Conservation (phyloP, 2,888 invertebrate genomes). For the Eutolmus rufibarbis region DNA sequence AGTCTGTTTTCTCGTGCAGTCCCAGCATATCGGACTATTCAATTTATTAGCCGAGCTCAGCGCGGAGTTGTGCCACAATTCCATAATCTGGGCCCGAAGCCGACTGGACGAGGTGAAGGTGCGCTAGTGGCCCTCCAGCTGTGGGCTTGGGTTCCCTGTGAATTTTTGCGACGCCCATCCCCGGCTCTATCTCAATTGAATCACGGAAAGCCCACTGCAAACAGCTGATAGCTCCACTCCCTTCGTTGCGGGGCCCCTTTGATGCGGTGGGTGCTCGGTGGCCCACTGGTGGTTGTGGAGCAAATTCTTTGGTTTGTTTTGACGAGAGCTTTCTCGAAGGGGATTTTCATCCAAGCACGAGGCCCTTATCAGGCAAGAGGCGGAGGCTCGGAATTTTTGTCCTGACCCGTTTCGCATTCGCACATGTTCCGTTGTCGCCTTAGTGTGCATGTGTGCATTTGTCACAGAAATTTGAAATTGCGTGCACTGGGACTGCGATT, state of each 20-base stretch:
- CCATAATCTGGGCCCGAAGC: not conserved
- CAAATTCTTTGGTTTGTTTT: not conserved
- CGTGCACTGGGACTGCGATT: not conserved
- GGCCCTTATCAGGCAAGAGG: not conserved
- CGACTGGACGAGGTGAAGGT: not conserved
- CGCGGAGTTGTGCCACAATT: not conserved
- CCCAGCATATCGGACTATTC: not conserved
- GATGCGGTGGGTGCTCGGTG: not conserved
- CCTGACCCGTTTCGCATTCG: not conserved
- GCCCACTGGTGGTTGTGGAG: not conserved
- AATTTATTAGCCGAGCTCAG: not conserved
- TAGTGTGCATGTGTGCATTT: not conserved
- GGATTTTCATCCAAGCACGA: not conserved
- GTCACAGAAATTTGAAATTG: not conserved
- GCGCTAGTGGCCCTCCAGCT: not conserved
- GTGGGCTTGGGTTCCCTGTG: not conserved
- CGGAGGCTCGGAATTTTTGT: not conserved
- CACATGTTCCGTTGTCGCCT: not conserved
- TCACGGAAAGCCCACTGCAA: not conserved
- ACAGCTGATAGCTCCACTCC: constrained; percentile 18
- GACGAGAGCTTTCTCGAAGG: not conserved
- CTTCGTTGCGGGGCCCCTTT: not conserved
- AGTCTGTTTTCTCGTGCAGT: not conserved
- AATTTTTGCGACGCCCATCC: not conserved
- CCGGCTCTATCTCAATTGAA: not conserved